Evolutionary conservation across 1,140 invertebrate genomes (phyloP), one percentile per base, ranked within the genome.

Genomic region (Musca domestica): DNA sequence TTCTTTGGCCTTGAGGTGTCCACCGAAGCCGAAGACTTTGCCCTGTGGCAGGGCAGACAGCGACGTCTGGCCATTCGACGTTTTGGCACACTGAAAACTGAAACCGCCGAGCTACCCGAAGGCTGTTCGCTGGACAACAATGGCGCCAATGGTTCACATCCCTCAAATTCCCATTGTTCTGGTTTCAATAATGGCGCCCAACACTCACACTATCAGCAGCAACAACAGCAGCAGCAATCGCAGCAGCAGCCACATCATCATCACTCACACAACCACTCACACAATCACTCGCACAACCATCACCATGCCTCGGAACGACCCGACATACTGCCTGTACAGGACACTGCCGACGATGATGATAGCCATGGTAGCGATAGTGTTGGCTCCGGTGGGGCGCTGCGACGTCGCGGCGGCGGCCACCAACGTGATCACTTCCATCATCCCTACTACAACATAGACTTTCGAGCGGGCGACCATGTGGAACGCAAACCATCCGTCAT

Each of bases 1-100:
- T 92, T 91, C 78, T 91, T 91, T 73, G 90, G 90, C 6, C 87
- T 91, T 10, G 87, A 90, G 71, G 85, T 87, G 52, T 85, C 87
- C 67, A 86, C 86, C 2, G 89, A 91, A 76, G 82, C 84, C 1
- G 79, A 85, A 6, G 88, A 91, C 74, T 86, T 84, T 71, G 80
- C 84, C 27, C 76, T 88, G 74, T 92, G 90, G 90, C 79, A 89
- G 61, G 89, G 90, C 66, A 78, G 90, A 66, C 85, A 90, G 66
- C 87, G 88, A 69, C 84, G 90, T 49, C 84, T 91, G 76, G 89
- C 89, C 0, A 67, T 81, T 6, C 72, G 80, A 19, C 72, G 80
- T 10, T 81, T 82, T 64, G 80, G 80, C 2, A 66, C 72, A 25
- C 67, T 81, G 4, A 72, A 74, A 67, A 68, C 66, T 0, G 71